These are phyloP conservation scores for Heliconius hermathena DNA, from an alignment of 1,140 invertebrate genomes.

Conservation along the genomic window DNA sequence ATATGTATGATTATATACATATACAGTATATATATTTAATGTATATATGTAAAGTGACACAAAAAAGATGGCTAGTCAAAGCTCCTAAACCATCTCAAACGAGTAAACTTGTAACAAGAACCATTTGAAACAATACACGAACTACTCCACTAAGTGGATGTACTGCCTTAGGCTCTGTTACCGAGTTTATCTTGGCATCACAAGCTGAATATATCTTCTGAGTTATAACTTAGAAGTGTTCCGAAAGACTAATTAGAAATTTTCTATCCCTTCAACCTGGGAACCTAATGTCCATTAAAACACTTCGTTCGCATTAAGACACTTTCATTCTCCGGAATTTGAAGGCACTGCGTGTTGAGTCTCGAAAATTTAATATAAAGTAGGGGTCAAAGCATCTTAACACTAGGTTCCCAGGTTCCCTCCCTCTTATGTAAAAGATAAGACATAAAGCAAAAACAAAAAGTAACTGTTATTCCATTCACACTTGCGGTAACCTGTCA, in stretches of 20 bases:
- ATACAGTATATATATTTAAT: too few relatives aligned
- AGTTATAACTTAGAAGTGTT: not conserved
- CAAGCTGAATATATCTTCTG: not conserved
- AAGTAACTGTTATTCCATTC: not conserved
- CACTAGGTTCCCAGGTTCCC: too few relatives aligned
- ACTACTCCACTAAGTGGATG: slow-evolving; percentile 9
- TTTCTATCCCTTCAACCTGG: not conserved
- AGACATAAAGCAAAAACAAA: not conserved
- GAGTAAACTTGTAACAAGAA: not conserved
- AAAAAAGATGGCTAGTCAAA: not conserved
- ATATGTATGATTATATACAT: too few relatives aligned
- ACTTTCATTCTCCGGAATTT: too few relatives aligned
- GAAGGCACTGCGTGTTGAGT: not conserved
- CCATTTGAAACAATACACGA: slow-evolving; percentile 11
- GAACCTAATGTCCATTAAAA: too few relatives aligned
- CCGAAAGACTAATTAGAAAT: not conserved
- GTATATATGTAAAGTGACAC: not conserved
- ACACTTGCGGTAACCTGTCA: not conserved
- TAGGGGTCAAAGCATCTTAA: too few relatives aligned
- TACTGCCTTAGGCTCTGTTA: not conserved
- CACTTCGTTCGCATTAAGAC: too few relatives aligned
- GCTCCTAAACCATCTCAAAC: not conserved
- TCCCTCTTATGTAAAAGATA: not conserved
- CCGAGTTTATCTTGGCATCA: not conserved
- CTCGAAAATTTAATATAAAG: not conserved